Base-by-base conservation (phyloP, 1,140 invertebrate genomes). In the Achatina immaculata region DNA sequence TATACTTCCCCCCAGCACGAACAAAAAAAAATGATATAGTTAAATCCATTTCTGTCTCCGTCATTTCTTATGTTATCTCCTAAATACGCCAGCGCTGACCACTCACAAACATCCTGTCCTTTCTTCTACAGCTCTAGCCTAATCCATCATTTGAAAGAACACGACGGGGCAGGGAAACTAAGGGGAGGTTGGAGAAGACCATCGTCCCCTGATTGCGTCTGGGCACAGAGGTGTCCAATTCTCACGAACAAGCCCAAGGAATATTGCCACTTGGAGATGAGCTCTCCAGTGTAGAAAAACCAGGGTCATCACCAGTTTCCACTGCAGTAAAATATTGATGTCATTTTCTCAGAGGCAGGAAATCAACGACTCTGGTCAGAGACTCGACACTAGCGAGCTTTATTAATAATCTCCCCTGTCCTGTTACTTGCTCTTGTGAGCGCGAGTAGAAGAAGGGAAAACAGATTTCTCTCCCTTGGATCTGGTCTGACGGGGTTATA, bases 221-320 rank as follows among this genome's bases (percentile, higher is more conserved):
- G 58, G 58, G n/a, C 58, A 62, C n/a, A 62, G 28, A 62, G 58
- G 58, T 62, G 58, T 62, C 28, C 58, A 62, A 62, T 62, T 62
- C 58, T 62, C 7, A 28, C 2, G n/a, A 28, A 62, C 58, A 62
- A 62, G 58, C 28, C n/a, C 58, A 62, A 62, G 58, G 58, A 62
- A 62, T 62, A 62, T 62, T 62, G 58, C 58, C 58, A 62, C 58
- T 62, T 62, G 58, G 28, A 62, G 58, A 62, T 62, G 58, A 62
- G 58, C 31, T 62, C 58, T 62, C n/a, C 31, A 62, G 58, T 62
- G n/a, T 28, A 62, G 58, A 62, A 62, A 62, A 62, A 62, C 31
- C n/a, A 62, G 58, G 58, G 58, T 62, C 58, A 62, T 62, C 58
- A 34, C n/a, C n/a, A 62, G 58, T 31, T 34, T 62, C 58, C 28